Percentiles rank a stretch among this genome's conserved stretches.
Evolutionary conservation across 2,797 vertebrate genomes (phyloP).

Genomic region (Pipistrellus pipistrellus): DNA sequence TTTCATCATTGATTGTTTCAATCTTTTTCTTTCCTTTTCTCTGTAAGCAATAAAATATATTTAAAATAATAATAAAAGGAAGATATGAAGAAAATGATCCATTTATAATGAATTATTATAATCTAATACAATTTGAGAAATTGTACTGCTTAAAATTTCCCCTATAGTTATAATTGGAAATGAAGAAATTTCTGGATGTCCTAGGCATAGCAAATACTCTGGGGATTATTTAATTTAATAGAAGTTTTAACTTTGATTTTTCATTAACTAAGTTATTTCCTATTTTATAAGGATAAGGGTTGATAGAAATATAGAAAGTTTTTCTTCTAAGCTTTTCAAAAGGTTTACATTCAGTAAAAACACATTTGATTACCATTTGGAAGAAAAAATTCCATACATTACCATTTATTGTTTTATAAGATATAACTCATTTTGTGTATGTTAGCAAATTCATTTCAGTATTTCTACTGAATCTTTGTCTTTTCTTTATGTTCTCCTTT

Average conservation of each 20-base stretch:
- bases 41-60: no score
- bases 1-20: no score
- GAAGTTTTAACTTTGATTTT: not conserved
- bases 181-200: not conserved
- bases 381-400: not conserved
- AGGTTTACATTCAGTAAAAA: not conserved
- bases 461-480: not conserved
- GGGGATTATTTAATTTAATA: not conserved
- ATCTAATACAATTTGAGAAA: not conserved
- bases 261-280: not conserved
- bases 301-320: not conserved
- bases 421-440: not conserved
- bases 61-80: no score
- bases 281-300: not conserved
- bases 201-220: not conserved
- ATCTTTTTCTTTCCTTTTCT: no score
- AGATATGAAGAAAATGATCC: not conserved
- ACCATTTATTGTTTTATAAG: not conserved
- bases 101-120: not conserved
- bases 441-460: not conserved
- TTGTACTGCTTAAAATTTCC: not conserved
- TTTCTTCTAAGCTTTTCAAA: not conserved
- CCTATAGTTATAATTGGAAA: not conserved
- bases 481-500: constrained; percentile 5
- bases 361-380: not conserved